These are phyloP conservation scores for Oreohelix idahoensis DNA, from an alignment of 1,140 invertebrate genomes.

Conservation along the genomic window DNA sequence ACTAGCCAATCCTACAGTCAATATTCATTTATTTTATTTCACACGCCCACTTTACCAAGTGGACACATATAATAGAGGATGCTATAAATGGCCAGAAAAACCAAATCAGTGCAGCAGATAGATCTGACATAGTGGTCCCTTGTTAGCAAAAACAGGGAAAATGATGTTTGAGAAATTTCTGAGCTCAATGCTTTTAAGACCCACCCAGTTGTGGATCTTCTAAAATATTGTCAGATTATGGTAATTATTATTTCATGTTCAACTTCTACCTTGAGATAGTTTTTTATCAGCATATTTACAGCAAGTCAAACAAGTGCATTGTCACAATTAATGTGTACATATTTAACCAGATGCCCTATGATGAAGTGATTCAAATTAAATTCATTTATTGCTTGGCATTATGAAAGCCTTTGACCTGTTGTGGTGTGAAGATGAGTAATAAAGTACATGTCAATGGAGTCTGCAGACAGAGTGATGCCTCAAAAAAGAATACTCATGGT, in stretches of 20 bases:
- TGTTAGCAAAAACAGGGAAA: background rate
- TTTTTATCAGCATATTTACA: too few relatives aligned
- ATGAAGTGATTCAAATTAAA: background rate
- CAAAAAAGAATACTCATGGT: background rate
- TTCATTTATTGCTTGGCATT: background rate
- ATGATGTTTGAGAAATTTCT: background rate
- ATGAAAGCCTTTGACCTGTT: background rate
- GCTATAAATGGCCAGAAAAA: background rate
- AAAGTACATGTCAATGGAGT: constrained; percentile 26
- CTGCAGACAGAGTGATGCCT: background rate
- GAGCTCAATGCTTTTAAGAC: constrained; percentile 12
- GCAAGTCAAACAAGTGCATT: too few relatives aligned
- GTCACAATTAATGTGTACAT: background rate
- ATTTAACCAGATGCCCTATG: background rate
- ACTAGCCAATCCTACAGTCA: background rate
- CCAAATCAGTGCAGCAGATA: background rate
- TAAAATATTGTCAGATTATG: background rate
- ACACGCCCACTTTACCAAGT: background rate
- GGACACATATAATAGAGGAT: background rate
- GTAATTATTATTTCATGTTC: background rate
- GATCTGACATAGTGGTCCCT: background rate
- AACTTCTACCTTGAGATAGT: too few relatives aligned
- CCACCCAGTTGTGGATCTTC: background rate
- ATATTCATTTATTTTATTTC: background rate
- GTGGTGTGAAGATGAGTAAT: constrained; percentile 20